Evolutionary conservation across 2,888 invertebrate genomes (phyloP).

Genomic region (Lasius platythorax): DNA sequence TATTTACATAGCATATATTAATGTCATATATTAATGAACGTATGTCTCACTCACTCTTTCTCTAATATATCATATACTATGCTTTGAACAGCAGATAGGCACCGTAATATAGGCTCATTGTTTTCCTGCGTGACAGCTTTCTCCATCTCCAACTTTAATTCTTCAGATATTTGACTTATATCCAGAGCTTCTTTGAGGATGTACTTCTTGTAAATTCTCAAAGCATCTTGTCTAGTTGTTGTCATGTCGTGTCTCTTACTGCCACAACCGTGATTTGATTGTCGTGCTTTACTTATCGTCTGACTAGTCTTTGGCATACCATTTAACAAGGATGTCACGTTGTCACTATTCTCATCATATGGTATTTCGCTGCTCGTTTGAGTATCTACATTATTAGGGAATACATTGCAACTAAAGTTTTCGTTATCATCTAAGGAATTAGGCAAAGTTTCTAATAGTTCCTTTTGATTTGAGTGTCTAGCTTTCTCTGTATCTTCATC

Average conservation of each 20-base stretch:
- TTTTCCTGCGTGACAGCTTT: constrained; percentile 90
- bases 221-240: constrained; percentile 87
- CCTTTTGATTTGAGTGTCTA: constrained; percentile 42
- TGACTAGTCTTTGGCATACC: constrained; percentile 81
- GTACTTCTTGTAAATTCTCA: constrained; percentile 92
- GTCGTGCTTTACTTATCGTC: constrained; percentile 67
- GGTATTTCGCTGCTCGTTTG: constrained; percentile 11
- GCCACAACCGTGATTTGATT: constrained; percentile 70
- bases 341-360: constrained; percentile 63
- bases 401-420: constrained; percentile 59
- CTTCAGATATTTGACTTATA: constrained; percentile 88
- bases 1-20: constrained; percentile 29
- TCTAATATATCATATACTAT: constrained; percentile 91
- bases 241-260: constrained; percentile 69
- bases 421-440: constrained; percentile 69
- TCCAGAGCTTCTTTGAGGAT: constrained; percentile 90
- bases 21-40: neutral
- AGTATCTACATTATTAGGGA: constrained; percentile 53
- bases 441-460: constrained; percentile 36
- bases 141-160: constrained; percentile 88
- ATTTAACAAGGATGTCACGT: constrained; percentile 75
- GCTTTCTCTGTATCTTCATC: constrained; percentile 30
- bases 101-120: constrained; percentile 89
- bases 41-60: constrained; percentile 87
- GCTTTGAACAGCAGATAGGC: constrained; percentile 92